Conservation (phyloP, 2,888 invertebrate species). For the Micropterix aruncella region DNA sequence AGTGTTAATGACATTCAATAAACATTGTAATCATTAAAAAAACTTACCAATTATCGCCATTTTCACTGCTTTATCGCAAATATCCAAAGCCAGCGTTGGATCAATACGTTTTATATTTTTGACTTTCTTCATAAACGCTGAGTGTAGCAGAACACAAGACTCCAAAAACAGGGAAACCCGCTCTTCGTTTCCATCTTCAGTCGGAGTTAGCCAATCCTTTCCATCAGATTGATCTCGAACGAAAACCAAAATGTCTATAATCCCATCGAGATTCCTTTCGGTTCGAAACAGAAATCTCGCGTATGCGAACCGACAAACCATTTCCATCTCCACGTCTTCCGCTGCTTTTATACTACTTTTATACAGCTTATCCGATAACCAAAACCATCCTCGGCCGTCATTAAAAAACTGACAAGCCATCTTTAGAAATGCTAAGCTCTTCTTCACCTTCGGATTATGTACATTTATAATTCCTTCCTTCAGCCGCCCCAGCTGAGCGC, state of each 20-base stretch:
- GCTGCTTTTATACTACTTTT: conserved; percentile 30
- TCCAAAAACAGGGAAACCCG: conserved; percentile 26
- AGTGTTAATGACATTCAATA: too few relatives aligned
- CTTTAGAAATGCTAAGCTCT: conserved; percentile 26
- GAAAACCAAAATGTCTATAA: background rate
- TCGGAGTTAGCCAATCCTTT: conserved; percentile 11
- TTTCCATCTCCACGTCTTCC: conserved; percentile 26
- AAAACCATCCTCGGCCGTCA: conserved; percentile 34
- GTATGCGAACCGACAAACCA: conserved; percentile 34
- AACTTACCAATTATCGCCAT: conserved; percentile 35
- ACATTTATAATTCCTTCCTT: conserved; percentile 21
- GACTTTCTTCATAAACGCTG: conserved; percentile 26
- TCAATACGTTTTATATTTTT: conserved; percentile 22
- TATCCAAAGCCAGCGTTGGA: conserved; percentile 26
- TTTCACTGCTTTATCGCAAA: conserved; percentile 34
- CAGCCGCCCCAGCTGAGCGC: conserved; percentile 26
- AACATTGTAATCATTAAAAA: too few relatives aligned
- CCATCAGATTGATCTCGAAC: background rate
- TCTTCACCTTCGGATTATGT: conserved; percentile 27
- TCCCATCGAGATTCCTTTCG: background rate
- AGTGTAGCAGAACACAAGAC: conserved; percentile 28
- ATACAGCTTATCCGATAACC: conserved; percentile 42
- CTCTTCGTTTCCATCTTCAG: conserved; percentile 19
- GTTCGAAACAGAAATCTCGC: conserved; percentile 36
- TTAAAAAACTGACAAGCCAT: conserved; percentile 28